These are phyloP conservation scores for Aleiodes leptofemur DNA, from an alignment of 2,888 invertebrate species.

Conservation along the genomic window DNA sequence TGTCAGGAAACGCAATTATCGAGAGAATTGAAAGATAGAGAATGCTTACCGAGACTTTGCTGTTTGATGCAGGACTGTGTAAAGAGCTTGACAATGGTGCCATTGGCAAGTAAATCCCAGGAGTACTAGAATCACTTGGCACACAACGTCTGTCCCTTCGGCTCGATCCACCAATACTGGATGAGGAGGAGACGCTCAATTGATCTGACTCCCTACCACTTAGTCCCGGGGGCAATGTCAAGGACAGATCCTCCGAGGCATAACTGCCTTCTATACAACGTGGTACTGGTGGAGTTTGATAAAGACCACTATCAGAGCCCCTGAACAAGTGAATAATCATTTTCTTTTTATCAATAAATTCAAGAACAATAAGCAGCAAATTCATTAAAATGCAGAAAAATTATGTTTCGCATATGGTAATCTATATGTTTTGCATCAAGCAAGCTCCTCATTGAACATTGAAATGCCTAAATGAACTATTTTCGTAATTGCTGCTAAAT, in stretches of 20 bases:
- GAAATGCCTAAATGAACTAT: background rate
- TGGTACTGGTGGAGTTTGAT: constrained; percentile 78
- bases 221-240: constrained; percentile 73
- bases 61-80: constrained; percentile 79
- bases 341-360: constrained; percentile 26
- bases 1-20: background rate
- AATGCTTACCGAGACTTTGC: constrained; percentile 79
- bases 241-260: constrained; percentile 78
- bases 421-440: constrained; percentile 11
- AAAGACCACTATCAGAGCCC: constrained; percentile 79
- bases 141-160: constrained; percentile 75
- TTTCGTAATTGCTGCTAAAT: constrained; percentile 33
- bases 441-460: constrained; percentile 10
- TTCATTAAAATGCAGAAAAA: background rate
- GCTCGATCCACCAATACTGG: constrained; percentile 78
- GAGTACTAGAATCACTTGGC: constrained; percentile 74
- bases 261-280: constrained; percentile 78
- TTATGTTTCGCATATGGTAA: background rate
- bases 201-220: constrained; percentile 79
- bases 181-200: constrained; percentile 80
- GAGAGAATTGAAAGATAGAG: background rate
- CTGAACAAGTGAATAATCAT: constrained; percentile 70
- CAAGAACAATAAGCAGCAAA: background rate
- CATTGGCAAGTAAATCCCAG: constrained; percentile 79
- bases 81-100: constrained; percentile 76